A percentile compares a stretch with the other conserved stretches of the same genome.
Evolutionary conservation across 2,888 invertebrate species (phyloP).

Genomic region (Drosophila phalerata): DNA sequence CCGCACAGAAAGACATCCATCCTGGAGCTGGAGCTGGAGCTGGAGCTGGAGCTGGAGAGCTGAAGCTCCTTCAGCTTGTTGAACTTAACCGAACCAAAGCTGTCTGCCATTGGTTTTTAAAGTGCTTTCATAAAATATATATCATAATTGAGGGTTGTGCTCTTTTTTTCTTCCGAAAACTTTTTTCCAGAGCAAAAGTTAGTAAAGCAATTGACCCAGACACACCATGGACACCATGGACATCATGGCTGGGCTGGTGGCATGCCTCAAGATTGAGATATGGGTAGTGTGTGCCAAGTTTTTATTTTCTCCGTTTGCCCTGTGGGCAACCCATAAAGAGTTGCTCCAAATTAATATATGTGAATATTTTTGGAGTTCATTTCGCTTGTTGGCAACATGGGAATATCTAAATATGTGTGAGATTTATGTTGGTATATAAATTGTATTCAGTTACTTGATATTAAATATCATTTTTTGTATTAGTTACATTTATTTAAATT

Average conservation of each 20-base stretch:
- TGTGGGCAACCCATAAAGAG: constrained; percentile 29
- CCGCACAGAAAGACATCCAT: constrained; percentile 34
- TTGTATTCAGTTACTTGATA: background rate
- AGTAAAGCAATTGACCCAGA: constrained; percentile 61
- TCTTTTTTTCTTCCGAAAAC: constrained; percentile 41
- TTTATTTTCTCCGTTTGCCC: constrained; percentile 25
- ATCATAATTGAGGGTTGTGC: constrained; percentile 77
- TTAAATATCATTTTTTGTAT: background rate
- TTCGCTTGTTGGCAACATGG: constrained; percentile 16
- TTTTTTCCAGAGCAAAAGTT: constrained; percentile 41
- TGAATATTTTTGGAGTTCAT: constrained; percentile 23
- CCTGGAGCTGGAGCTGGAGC: background rate
- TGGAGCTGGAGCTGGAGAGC: background rate
- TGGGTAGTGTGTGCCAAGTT: constrained; percentile 46
- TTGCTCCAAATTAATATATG: constrained; percentile 40
- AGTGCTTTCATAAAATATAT: constrained; percentile 79
- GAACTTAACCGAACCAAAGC: constrained; percentile 32
- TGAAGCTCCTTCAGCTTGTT: constrained; percentile 25
- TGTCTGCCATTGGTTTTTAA: constrained; percentile 58
- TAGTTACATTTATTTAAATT: background rate
- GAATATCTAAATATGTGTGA: constrained; percentile 5
- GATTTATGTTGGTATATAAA: constrained; percentile 8
- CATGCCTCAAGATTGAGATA: constrained; percentile 69
- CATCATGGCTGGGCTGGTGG: constrained; percentile 29
- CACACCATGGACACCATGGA: constrained; percentile 21